A percentile compares a stretch with the other conserved stretches of the same genome.
These are phyloP conservation scores for Microctonus brassicae DNA, from an alignment of 2,888 invertebrate genomes.

Conservation along the genomic window DNA sequence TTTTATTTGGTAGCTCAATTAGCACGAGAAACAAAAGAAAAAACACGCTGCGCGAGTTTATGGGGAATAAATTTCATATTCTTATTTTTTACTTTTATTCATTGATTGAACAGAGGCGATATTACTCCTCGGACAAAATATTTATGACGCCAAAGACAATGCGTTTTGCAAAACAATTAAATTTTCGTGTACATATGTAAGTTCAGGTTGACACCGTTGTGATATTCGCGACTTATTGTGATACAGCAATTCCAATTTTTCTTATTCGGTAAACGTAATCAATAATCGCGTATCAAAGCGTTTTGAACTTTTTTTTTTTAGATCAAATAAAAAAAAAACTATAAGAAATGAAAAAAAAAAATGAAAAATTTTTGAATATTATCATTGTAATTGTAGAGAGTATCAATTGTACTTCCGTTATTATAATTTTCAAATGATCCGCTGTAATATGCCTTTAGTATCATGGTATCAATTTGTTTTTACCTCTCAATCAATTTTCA, in stretches of 20 bases:
- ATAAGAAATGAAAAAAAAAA: slow-evolving; percentile 1
- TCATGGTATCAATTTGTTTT: background rate
- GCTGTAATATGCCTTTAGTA: background rate
- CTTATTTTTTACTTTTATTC: background rate
- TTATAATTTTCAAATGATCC: background rate
- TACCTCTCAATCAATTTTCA: background rate
- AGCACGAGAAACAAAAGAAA: background rate
- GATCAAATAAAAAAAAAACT: slow-evolving; percentile 1
- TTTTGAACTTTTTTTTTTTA: slow-evolving; percentile 10
- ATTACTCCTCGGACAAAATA: background rate
- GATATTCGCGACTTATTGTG: slow-evolving; percentile 47
- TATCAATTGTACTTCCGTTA: slow-evolving; percentile 7
- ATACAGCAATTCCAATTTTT: slow-evolving; percentile 42
- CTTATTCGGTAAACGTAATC: slow-evolving; percentile 27
- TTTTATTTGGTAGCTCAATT: slow-evolving; percentile 5
- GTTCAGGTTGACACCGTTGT: slow-evolving; percentile 38
- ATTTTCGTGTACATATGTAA: slow-evolving; percentile 14
- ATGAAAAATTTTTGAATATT: background rate
- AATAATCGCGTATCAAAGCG: slow-evolving; percentile 19
- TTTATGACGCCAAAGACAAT: slow-evolving; percentile 2
- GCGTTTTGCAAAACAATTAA: slow-evolving; percentile 1
- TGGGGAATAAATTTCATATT: background rate
- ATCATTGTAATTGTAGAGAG: background rate
- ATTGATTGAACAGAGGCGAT: background rate
- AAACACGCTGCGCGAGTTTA: slow-evolving; percentile 19